Evolutionary conservation across 2,113 vertebrate genomes (phyloP), one percentile per base, ranked within the genome.

Genomic region (Peucedramus taeniatus): DNA sequence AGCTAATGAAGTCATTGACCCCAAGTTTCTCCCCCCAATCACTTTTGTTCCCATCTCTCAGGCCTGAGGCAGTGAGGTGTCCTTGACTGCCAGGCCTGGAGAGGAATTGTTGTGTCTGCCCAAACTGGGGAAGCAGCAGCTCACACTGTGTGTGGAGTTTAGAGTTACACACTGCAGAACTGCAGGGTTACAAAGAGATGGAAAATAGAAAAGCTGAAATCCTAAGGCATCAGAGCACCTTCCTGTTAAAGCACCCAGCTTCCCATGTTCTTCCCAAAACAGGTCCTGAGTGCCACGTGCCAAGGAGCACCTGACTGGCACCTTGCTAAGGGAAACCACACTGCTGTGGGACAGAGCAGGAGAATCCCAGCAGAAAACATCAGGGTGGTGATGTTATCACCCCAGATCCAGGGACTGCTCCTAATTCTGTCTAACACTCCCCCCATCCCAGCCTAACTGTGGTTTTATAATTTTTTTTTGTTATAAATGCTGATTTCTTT

Each of bases 381-480:
- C 24, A 42, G 66, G 37, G 3, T 2, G 3, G 35, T 35, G 37
- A 10, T 2, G 2, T 5, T 11, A 10, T 9, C 20, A 11, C 23
- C 33, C 7, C 10, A 22, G 42, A 59, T 3, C 7, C 47, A 50
- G 22, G 39, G 22, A 51, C 2, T 1, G 4, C 4, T 72, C 45
- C 26, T 53, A 8, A 7, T 44, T 27, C 9, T 1, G 7, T 23
- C 14, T 10, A 37, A 61, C 10, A 5, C 15, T n/a, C 24, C 9
- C 12, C 7, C 7, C 9, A 27, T 6, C 19, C n/a, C 61, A 82
- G 6, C 9, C 37, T 31, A 27, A 45, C 10, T 14, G 6, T 13
- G 16, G 1, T 35, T 40, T 22, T 24, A 30, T 37, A 8, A 18
- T 2, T 3, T 1, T 0, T 23, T 23, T 26, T 31, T 21, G 7